Evolutionary conservation across 2,797 vertebrate species (phyloP).

Genomic region (Macrochelys suwanniensis): DNA sequence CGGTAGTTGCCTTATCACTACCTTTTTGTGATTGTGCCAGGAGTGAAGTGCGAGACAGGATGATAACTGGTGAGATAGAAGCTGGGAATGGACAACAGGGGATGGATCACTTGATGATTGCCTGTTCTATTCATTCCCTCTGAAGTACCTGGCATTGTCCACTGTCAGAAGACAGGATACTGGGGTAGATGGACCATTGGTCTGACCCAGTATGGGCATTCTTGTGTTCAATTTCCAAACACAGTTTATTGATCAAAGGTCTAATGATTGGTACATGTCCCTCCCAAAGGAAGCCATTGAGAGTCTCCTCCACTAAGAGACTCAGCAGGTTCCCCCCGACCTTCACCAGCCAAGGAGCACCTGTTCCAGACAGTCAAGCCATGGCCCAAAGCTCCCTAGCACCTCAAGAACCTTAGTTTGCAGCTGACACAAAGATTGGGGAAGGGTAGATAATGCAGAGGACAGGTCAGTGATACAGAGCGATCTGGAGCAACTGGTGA

Average conservation of each 20-base stretch:
- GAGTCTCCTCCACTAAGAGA: neutral
- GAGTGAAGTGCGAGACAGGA: neutral
- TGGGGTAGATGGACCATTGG: too few species aligned
- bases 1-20: neutral
- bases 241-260: neutral
- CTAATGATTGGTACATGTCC: neutral
- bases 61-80: too few species aligned
- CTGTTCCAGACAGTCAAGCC: neutral
- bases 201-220: too few species aligned
- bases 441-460: neutral
- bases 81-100: too few species aligned
- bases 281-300: neutral
- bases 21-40: neutral
- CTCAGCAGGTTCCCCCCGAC: accelerated
- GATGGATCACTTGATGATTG: too few species aligned
- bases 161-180: too few species aligned
- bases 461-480: neutral
- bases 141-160: too few species aligned
- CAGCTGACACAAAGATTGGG: neutral
- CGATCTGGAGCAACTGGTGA: neutral
- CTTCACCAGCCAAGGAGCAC: neutral
- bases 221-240: neutral
- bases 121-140: too few species aligned
- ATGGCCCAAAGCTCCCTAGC: neutral
- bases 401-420: neutral